Percentiles rank a stretch among this genome's conserved stretches.
Conservation (phyloP, 2,888 invertebrate genomes). For the Synergus umbraculus region DNA sequence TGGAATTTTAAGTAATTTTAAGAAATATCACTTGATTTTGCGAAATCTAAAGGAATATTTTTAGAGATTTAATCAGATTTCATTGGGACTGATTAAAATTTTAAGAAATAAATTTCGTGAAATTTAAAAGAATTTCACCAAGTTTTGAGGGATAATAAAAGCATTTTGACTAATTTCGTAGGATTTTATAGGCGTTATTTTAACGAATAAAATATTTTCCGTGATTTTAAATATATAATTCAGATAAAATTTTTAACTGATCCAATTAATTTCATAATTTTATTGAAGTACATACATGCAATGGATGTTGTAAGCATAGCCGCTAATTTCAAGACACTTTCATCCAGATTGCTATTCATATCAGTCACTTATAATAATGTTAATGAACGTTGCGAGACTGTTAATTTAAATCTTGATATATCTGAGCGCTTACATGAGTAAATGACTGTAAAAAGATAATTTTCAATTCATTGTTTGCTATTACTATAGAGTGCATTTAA, state of each 20-base stretch:
- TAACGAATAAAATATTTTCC: no score
- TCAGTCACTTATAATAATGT: slow-evolving; percentile 21
- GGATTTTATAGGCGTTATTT: no score
- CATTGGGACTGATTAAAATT: no score
- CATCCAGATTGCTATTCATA: slow-evolving; percentile 32
- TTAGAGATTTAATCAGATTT: no score
- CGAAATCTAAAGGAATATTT: no score
- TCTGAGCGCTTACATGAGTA: slow-evolving; percentile 33
- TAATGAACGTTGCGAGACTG: slow-evolving; percentile 37
- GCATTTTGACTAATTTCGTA: no score
- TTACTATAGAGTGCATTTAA: slow-evolving; percentile 18
- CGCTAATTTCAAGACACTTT: slow-evolving; percentile 27
- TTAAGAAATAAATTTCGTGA: no score
- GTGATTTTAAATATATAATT: no score
- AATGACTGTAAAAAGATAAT: slow-evolving; percentile 39
- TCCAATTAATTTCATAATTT: neutral
- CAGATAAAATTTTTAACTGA: neutral
- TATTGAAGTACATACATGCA: neutral
- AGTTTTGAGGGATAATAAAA: no score
- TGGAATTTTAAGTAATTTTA: no score
- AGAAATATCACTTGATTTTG: no score
- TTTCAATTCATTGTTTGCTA: slow-evolving; percentile 40
- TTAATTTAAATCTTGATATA: slow-evolving; percentile 38
- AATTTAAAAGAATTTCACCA: no score
- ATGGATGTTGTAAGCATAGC: neutral